These are phyloP conservation scores for Lanistes nyassanus DNA, from an alignment of 1,140 invertebrate genomes.

Conservation along the genomic window DNA sequence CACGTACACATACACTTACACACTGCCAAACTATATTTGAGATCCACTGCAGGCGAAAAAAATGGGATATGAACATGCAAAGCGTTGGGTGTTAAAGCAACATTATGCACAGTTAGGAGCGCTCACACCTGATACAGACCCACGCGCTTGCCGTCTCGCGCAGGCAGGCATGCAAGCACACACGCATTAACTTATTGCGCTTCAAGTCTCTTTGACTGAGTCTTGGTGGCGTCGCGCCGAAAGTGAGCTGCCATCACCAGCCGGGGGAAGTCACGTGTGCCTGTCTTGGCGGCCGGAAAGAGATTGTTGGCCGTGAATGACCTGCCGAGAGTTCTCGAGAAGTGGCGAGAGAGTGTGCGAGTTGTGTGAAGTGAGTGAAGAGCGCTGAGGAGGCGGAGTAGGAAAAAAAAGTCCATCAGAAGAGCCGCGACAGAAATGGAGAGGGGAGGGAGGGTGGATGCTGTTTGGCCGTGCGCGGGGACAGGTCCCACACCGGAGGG, in stretches of 20 bases:
- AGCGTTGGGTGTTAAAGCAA: too few relatives aligned
- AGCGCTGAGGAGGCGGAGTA: background rate
- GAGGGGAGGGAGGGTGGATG: background rate
- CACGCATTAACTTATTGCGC: background rate
- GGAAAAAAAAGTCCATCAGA: background rate
- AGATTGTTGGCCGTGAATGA: slow-evolving; percentile 2
- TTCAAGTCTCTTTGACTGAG: background rate
- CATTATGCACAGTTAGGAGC: too few relatives aligned
- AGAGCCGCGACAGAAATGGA: background rate
- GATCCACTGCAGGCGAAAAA: too few relatives aligned
- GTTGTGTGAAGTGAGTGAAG: slow-evolving; percentile 1
- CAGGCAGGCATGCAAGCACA: background rate
- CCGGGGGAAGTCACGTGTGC: slow-evolving; percentile 2
- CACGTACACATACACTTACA: background rate
- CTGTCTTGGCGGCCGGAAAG: background rate
- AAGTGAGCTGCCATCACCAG: background rate
- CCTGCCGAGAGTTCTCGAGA: background rate
- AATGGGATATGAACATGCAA: too few relatives aligned
- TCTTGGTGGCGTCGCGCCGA: too few relatives aligned
- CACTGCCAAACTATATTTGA: background rate
- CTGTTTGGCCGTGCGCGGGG: background rate
- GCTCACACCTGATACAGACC: background rate
- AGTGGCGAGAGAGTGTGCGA: background rate
- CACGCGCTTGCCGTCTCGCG: background rate
- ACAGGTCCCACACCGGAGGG: background rate